A percentile compares a stretch with the other conserved stretches of the same genome.
Evolutionary conservation across 2,113 vertebrate species (phyloP).

Genomic region (Acanthochromis polyacanthus): DNA sequence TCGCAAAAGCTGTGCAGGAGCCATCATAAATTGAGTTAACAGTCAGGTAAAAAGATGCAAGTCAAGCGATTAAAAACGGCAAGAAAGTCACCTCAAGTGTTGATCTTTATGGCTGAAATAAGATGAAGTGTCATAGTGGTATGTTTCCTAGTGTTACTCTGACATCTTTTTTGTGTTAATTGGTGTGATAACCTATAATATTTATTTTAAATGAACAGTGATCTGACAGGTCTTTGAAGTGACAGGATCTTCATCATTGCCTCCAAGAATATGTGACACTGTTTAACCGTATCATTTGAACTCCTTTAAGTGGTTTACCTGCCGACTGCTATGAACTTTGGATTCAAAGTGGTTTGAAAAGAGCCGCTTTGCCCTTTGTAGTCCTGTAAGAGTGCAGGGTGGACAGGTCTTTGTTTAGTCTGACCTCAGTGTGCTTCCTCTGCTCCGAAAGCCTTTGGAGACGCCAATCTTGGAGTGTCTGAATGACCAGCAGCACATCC

Average conservation of each 20-base stretch:
- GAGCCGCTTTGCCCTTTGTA: conserved; percentile 55
- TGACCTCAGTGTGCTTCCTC: conserved; percentile 78
- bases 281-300: conserved; percentile 28
- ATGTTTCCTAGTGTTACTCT: background rate
- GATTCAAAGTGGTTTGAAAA: conserved; percentile 28
- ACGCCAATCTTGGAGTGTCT: conserved; percentile 86
- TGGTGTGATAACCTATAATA: too few species aligned
- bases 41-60: too few species aligned
- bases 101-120: too few species aligned
- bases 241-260: conserved; percentile 8
- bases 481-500: conserved; percentile 86
- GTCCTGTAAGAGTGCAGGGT: conserved; percentile 56
- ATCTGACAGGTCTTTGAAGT: conserved; percentile 40
- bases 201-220: background rate
- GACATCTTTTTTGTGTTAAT: background rate
- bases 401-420: conserved; percentile 84
- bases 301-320: conserved; percentile 55
- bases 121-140: too few species aligned
- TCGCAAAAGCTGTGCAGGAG: too few species aligned
- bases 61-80: too few species aligned
- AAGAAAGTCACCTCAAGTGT: too few species aligned
- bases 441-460: conserved; percentile 87
- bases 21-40: too few species aligned
- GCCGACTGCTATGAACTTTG: conserved; percentile 22
- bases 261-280: background rate